Percentiles rank a stretch among this genome's conserved stretches.
phyloP scores from a whole-genome alignment of 1,140 invertebrate species.

The Mercenaria mercenaria region DNA sequence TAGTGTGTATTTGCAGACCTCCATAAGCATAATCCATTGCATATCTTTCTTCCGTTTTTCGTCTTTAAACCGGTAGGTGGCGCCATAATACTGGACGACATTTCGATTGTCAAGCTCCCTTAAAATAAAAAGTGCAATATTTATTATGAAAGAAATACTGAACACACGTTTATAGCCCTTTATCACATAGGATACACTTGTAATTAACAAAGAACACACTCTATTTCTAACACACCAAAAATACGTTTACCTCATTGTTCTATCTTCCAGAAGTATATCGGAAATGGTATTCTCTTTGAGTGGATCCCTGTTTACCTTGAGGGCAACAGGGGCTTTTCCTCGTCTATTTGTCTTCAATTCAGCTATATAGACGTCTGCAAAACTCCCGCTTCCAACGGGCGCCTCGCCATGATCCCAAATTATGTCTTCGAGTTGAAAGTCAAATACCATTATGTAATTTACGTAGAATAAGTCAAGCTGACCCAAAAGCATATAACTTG shows the following conservation, averaged over 20 bases:
- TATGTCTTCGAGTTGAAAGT: conserved; percentile 74
- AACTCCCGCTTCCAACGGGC: conserved; percentile 78
- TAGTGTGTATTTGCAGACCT: conserved; percentile 77
- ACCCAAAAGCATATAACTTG: conserved; percentile 70
- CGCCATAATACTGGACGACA: conserved; percentile 79
- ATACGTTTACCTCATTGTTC: conserved; percentile 73
- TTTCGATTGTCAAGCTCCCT: conserved; percentile 73
- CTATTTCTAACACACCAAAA: too few relatives aligned
- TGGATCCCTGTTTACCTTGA: conserved; percentile 78
- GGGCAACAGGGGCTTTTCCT: conserved; percentile 68
- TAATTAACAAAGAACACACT: too few relatives aligned
- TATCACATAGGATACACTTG: too few relatives aligned
- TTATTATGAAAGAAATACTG: too few relatives aligned
- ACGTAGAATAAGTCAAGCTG: conserved; percentile 79
- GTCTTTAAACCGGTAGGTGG: conserved; percentile 59
- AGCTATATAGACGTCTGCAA: conserved; percentile 78
- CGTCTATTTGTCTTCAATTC: conserved; percentile 33
- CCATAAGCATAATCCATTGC: conserved; percentile 80
- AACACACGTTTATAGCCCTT: too few relatives aligned
- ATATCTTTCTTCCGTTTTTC: conserved; percentile 53
- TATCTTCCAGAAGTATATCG: conserved; percentile 80
- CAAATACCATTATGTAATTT: conserved; percentile 75
- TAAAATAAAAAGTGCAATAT: background rate
- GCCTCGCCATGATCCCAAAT: conserved; percentile 56
- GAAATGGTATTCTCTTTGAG: conserved; percentile 73